These are phyloP conservation scores for Ophiodon elongatus DNA, from an alignment of 2,113 vertebrate species.

Conservation along the genomic window DNA sequence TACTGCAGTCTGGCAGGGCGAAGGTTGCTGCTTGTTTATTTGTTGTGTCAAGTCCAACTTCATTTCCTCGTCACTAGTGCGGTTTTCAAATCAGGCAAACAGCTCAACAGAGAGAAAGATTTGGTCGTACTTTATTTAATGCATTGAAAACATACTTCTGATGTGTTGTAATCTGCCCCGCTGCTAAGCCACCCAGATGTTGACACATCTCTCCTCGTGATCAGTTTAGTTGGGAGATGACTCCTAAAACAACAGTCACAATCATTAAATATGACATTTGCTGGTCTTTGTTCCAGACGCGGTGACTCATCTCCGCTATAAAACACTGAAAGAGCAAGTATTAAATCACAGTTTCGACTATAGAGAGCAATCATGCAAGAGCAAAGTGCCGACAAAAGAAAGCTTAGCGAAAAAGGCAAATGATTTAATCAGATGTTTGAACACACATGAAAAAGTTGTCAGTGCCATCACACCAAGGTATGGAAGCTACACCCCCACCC, in stretches of 20 bases:
- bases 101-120: not conserved
- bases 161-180: not conserved
- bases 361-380: too few species aligned
- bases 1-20: conserved; percentile 95
- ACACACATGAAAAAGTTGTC: too few species aligned
- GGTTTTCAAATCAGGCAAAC: not conserved
- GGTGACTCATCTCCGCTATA: not conserved
- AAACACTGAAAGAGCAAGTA: not conserved
- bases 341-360: too few species aligned
- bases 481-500: too few species aligned
- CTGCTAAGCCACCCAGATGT: not conserved
- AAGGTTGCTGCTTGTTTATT: conserved; percentile 83
- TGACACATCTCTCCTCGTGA: not conserved
- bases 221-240: not conserved
- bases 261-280: not conserved
- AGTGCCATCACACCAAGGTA: too few species aligned
- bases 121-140: not conserved
- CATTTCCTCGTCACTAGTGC: not conserved
- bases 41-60: not conserved
- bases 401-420: too few species aligned
- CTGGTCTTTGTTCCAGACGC: not conserved
- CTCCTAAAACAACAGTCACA: not conserved
- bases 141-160: not conserved
- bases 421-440: too few species aligned
- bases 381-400: too few species aligned